Evolutionary conservation across 2,888 invertebrate species (phyloP).

Genomic region (Sicus ferrugineus): DNA sequence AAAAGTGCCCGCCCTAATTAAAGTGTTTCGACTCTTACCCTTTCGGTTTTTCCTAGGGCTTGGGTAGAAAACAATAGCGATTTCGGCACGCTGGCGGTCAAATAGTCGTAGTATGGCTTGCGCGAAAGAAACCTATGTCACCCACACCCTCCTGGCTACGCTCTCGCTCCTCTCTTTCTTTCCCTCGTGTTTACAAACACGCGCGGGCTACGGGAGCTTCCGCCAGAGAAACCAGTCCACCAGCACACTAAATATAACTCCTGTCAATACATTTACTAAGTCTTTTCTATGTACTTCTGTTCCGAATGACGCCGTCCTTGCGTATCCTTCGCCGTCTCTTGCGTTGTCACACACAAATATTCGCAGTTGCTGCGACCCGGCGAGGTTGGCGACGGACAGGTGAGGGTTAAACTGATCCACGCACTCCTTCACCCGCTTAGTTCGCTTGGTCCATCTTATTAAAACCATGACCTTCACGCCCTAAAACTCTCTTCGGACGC

Average conservation of each 20-base stretch:
- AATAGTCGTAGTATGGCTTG: too few species aligned
- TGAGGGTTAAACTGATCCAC: slow-evolving; percentile 56
- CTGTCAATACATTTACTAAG: slow-evolving; percentile 33
- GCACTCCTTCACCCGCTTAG: neutral
- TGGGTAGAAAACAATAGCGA: too few species aligned
- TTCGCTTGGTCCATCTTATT: neutral
- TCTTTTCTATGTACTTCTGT: neutral
- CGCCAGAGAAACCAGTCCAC: too few species aligned
- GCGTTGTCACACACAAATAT: slow-evolving; percentile 39
- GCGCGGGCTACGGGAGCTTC: too few species aligned
- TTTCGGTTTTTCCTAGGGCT: too few species aligned
- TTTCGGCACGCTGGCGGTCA: too few species aligned
- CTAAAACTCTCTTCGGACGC: slow-evolving; percentile 3
- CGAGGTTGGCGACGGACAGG: slow-evolving; percentile 78
- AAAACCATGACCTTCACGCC: neutral
- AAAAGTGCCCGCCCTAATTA: too few species aligned
- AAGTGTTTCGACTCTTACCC: too few species aligned
- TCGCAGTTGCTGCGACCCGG: slow-evolving; percentile 75
- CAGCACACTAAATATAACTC: slow-evolving; percentile 28
- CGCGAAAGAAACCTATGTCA: too few species aligned
- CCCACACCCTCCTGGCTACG: too few species aligned
- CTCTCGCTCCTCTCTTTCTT: too few species aligned
- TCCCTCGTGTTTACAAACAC: too few species aligned
- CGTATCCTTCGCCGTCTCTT: slow-evolving; percentile 31
- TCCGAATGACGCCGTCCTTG: slow-evolving; percentile 33